Evolutionary conservation across 1,140 invertebrate species (phyloP), one percentile per base, ranked within the genome.

Genomic region (Ruditapes philippinarum): DNA sequence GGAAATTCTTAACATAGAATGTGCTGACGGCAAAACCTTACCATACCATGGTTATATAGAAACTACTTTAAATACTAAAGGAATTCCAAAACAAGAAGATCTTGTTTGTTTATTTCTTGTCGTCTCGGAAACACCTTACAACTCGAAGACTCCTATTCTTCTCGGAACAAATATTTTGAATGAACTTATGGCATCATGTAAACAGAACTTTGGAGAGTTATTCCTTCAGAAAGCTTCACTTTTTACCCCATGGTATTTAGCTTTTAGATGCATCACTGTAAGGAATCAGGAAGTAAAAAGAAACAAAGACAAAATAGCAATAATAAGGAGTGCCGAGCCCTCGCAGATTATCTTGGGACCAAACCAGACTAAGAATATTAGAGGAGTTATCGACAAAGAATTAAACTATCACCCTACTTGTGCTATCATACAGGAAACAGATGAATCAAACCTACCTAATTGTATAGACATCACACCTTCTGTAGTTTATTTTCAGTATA

Each of bases 401-500:
- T 11, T 91, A 40, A n/a, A 76, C 28, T 83, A 70, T 80, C 36
- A 70, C 14, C 40, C 78, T 11, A 86, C 60, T 11, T 79, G 60
- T 68, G 89, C 89, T 3, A 70, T 91, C 0, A 19, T 91, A n/a
- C 88, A 90, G 14, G 54, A 40, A 42, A 68, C 89, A 9, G 51
- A 31, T 14, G 38, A 79, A 19, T 88, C 79, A 31, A 28, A 42
- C n/a, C n/a, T 88, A 38, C 70, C 85, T 45, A 62, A 68, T 42
- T 86, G 45, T 70, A 22, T 91, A n/a, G 89, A 91, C 49, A 19
- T 91, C n/a, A 74, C 54, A 25, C 89, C 85, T n/a, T 33, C 68
- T 22, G 25, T 84, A 7, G 17, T 88, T 0, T 45, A 78, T 31
- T 88, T 84, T 49, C 42, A 88, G 19, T 83, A 74, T n/a, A 38